phyloP scores from a whole-genome alignment of 1,140 invertebrate genomes.

The Tribolium madens region DNA sequence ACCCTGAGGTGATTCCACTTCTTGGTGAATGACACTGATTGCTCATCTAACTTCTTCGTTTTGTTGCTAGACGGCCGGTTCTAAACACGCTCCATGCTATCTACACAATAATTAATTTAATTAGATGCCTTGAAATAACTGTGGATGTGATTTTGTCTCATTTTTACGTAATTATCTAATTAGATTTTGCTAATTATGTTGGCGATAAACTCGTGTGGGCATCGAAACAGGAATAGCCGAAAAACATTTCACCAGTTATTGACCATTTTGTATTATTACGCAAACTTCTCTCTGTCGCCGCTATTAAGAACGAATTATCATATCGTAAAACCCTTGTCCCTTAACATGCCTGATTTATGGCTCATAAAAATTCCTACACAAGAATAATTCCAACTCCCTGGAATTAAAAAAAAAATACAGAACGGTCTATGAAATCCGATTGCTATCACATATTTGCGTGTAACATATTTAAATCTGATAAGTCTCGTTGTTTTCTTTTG shows the following conservation, averaged over 20 bases:
- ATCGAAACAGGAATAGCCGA: too few relatives aligned
- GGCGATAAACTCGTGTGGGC: constrained; percentile 13
- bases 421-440: constrained; percentile 29
- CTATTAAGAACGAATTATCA: constrained; percentile 18
- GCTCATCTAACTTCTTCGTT: constrained; percentile 42
- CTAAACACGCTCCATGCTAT: constrained; percentile 21
- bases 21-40: constrained; percentile 46
- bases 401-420: constrained; percentile 22
- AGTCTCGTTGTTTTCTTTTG: constrained; percentile 17
- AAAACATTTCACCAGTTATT: neutral
- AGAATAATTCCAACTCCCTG: neutral
- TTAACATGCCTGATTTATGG: constrained; percentile 20
- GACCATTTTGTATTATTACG: neutral
- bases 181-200: constrained; percentile 38
- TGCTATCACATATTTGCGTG: constrained; percentile 24
- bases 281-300: neutral
- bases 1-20: constrained; percentile 38
- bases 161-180: constrained; percentile 45
- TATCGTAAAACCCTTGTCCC: constrained; percentile 25
- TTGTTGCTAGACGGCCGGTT: constrained; percentile 28
- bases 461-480: constrained; percentile 31
- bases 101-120: constrained; percentile 44
- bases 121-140: constrained; percentile 38
- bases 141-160: constrained; percentile 39
- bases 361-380: constrained; percentile 27